Conservation (phyloP, 1,140 invertebrate genomes). For the Copidosoma floridanum region DNA sequence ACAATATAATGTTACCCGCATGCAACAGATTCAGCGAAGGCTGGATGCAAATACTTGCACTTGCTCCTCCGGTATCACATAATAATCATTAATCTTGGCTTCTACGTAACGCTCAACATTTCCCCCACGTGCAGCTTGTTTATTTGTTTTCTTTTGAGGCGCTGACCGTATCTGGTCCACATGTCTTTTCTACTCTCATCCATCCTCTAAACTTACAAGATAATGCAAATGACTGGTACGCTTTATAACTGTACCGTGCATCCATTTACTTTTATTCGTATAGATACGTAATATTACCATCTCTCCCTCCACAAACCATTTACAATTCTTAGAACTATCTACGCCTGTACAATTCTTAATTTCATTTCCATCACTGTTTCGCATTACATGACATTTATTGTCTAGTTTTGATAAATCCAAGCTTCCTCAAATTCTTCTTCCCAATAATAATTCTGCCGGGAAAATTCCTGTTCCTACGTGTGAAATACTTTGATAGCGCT, state of each 20-base stretch:
- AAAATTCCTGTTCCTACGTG: constrained; percentile 22
- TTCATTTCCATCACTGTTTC: not conserved
- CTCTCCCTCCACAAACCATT: too few relatives aligned
- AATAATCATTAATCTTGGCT: not conserved
- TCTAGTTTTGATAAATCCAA: constrained; percentile 20
- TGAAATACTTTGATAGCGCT: constrained; percentile 23
- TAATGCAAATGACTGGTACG: constrained; percentile 9
- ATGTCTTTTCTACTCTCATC: not conserved
- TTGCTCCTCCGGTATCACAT: not conserved
- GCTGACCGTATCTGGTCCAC: not conserved
- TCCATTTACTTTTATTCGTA: constrained; percentile 5
- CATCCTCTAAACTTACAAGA: not conserved
- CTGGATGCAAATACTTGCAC: too few relatives aligned
- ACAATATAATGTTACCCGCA: too few relatives aligned
- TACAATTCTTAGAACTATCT: too few relatives aligned
- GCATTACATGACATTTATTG: not conserved
- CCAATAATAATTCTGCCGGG: constrained; percentile 20
- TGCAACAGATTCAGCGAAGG: too few relatives aligned
- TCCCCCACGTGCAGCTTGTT: too few relatives aligned
- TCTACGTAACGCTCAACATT: too few relatives aligned
- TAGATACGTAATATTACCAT: not conserved
- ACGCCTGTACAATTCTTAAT: not conserved
- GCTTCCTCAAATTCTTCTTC: not conserved
- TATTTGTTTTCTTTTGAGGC: not conserved
- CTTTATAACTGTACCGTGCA: constrained; percentile 5